phyloP scores from a whole-genome alignment of 92 coral and sea anemone genomes.

The Epizoanthus fatuus region DNA sequence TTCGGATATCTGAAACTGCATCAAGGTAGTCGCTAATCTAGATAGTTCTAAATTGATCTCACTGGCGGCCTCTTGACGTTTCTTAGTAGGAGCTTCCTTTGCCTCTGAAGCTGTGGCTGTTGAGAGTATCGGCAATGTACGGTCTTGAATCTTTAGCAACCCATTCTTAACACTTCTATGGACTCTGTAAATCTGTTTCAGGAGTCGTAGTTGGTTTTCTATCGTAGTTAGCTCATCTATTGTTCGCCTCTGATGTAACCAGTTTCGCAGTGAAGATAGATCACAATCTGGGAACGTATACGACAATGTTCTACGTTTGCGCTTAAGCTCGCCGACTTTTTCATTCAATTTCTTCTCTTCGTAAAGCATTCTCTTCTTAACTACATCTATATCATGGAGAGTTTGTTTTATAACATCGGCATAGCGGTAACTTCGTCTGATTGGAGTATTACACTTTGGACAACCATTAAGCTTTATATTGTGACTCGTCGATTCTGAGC shows the following conservation, averaged over 20 bases:
- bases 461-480: constrained; percentile 79
- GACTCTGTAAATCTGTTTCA: constrained; percentile 74
- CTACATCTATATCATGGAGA: constrained; percentile 76
- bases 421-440: constrained; percentile 84
- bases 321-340: constrained; percentile 1
- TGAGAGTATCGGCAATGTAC: neutral
- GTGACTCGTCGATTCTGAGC: neutral
- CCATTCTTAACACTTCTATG: constrained; percentile 50
- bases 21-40: neutral
- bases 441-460: constrained; percentile 89
- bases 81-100: neutral
- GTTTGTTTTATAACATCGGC: constrained; percentile 80
- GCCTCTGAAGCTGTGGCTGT: neutral
- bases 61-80: neutral
- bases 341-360: constrained; percentile 58
- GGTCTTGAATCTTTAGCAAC: constrained; percentile 17
- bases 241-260: constrained; percentile 66
- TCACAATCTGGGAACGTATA: constrained; percentile 10
- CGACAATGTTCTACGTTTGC: constrained; percentile 33
- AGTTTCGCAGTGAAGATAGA: constrained; percentile 11
- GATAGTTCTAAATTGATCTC: neutral
- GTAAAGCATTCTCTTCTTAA: constrained; percentile 64
- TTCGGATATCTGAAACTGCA: constrained; percentile 65
- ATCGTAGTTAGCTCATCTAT: constrained; percentile 75
- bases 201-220: constrained; percentile 67